Conservation (phyloP, 1,140 invertebrate species). For the Colletes latitarsis region DNA sequence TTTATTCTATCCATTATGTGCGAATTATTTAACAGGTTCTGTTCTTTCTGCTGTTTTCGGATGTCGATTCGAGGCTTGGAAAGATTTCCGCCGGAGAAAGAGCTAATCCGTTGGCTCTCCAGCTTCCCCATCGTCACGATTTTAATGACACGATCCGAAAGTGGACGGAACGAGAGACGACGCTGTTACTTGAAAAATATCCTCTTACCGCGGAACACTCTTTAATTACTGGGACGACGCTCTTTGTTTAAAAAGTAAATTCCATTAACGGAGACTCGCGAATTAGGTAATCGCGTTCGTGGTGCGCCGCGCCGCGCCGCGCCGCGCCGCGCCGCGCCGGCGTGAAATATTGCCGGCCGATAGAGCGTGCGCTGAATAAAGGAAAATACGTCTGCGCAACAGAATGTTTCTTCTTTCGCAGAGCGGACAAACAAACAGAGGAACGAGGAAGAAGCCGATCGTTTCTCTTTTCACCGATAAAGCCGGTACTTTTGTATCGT, state of each 20-base stretch:
- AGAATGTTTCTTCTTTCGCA: not conserved
- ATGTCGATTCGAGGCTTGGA: too few species aligned
- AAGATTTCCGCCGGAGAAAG: too few species aligned
- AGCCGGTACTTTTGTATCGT: too few species aligned
- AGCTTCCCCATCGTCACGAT: not conserved
- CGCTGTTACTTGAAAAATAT: not conserved
- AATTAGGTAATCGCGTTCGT: conserved; percentile 21
- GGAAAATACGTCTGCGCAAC: not conserved
- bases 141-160: not conserved
- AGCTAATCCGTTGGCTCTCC: too few species aligned
- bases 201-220: conserved; percentile 6
- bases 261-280: not conserved
- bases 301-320: too few species aligned
- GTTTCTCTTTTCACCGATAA: too few species aligned
- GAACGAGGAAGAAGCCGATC: too few species aligned
- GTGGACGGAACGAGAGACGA: not conserved
- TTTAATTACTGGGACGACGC: conserved; percentile 12
- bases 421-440: not conserved
- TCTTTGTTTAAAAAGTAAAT: not conserved
- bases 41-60: too few species aligned
- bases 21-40: too few species aligned
- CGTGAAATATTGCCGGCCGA: not conserved
- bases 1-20: too few species aligned
- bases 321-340: too few species aligned
- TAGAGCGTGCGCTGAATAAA: not conserved